Percentiles rank a stretch among this genome's conserved stretches.
phyloP scores from a whole-genome alignment of 2,888 invertebrate genomes.

The Dynastes tityus region DNA sequence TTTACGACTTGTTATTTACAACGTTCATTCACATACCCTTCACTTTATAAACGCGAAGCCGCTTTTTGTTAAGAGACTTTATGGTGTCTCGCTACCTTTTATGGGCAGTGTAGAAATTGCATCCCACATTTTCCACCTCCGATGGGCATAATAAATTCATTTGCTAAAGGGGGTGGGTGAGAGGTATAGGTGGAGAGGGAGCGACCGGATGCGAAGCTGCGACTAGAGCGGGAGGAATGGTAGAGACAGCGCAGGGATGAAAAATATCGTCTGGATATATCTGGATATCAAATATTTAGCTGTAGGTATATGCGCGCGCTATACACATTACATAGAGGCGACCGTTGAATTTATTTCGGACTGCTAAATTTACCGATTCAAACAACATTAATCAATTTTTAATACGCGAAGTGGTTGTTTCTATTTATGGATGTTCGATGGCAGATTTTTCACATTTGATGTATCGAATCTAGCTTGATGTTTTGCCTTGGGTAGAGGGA shows the following conservation, averaged over 20 bases:
- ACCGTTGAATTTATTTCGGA: constrained; percentile 4
- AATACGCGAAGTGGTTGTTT: constrained; percentile 39
- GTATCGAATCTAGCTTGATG: no score
- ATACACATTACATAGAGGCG: not conserved
- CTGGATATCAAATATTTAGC: constrained; percentile 40
- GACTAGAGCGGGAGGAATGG: constrained; percentile 27
- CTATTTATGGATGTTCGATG: constrained; percentile 1
- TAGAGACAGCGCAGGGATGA: constrained; percentile 38
- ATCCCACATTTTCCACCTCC: not conserved
- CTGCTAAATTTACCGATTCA: constrained; percentile 16
- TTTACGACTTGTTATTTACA: no score
- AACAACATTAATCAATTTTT: constrained; percentile 39
- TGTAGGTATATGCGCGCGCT: constrained; percentile 13
- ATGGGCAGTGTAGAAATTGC: not conserved
- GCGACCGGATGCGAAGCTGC: constrained; percentile 2
- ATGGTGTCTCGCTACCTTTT: not conserved
- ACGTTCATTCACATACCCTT: no score
- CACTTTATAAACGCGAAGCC: no score
- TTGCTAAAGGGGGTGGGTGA: not conserved
- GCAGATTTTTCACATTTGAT: no score
- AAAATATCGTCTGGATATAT: constrained; percentile 37
- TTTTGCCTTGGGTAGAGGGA: no score
- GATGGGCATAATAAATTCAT: constrained; percentile 34
- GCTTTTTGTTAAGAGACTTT: not conserved
- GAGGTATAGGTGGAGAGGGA: not conserved